Percentiles rank a stretch among this genome's conserved stretches.
Conservation (phyloP, 2,797 vertebrate genomes). For the Acridotheres tristis region DNA sequence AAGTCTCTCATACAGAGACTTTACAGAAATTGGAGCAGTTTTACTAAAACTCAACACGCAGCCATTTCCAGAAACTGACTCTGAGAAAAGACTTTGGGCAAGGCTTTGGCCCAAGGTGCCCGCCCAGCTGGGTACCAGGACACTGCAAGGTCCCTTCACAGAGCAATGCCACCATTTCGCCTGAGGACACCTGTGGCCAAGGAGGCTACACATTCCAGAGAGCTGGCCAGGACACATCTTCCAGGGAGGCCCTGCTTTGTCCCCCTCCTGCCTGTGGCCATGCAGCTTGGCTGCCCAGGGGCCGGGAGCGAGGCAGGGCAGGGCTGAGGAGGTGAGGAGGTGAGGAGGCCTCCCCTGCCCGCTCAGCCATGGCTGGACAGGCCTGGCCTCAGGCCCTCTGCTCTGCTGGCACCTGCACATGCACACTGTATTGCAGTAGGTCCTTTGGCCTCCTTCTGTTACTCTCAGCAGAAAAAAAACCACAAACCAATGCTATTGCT, state of each 20-base stretch:
- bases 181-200: fast-evolving
- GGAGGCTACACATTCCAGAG: not conserved
- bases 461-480: not conserved
- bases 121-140: fast-evolving
- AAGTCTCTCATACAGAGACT: not conserved
- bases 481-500: not conserved
- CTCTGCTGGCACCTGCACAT: too few species aligned
- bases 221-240: fast-evolving
- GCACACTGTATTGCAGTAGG: fast-evolving
- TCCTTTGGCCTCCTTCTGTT: not conserved
- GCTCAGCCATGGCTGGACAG: fast-evolving
- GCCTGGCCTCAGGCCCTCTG: fast-evolving
- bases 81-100: not conserved
- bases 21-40: not conserved
- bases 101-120: not conserved
- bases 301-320: fast-evolving
- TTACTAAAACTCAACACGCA: not conserved
- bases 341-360: fast-evolving
- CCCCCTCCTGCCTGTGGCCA: fast-evolving
- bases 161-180: not conserved
- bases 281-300: fast-evolving
- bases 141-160: not conserved
- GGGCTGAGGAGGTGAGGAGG: too few species aligned
- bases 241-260: not conserved
- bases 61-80: not conserved